These are phyloP conservation scores for Pipra filicauda DNA, from an alignment of 2,113 vertebrate genomes.

Conservation along the genomic window DNA sequence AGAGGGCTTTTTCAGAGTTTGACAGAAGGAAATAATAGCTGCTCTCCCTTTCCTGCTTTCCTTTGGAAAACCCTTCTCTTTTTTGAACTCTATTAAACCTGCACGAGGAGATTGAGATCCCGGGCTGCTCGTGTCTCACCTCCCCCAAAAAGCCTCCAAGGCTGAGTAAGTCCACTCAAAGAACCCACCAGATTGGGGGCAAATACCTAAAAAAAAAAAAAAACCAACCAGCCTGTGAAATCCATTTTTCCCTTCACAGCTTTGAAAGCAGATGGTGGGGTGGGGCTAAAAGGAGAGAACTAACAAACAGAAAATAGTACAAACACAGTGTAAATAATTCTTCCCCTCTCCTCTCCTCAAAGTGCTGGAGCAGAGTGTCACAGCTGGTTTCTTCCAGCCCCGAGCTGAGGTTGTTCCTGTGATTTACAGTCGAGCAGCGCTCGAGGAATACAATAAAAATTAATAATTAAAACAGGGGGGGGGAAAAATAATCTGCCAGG, in stretches of 20 bases:
- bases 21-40: no score
- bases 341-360: background rate
- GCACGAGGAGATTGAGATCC: rapidly evolving
- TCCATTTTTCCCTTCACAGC: background rate
- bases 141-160: background rate
- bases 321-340: background rate
- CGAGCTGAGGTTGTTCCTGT: background rate
- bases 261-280: slow-evolving; percentile 22
- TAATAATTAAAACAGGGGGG: slow-evolving; percentile 32
- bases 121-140: background rate
- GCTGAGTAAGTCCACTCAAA: background rate
- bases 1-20: no score
- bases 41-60: background rate
- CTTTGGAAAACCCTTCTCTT: background rate
- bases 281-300: background rate
- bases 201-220: background rate
- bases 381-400: background rate
- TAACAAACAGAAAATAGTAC: background rate
- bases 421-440: background rate
- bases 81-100: background rate
- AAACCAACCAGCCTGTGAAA: background rate
- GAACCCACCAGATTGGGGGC: background rate
- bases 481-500: background rate
- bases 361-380: background rate
- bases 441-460: background rate